These are phyloP conservation scores for Pomphorhynchus laevis DNA, from an alignment of 1,140 invertebrate species.

Conservation along the genomic window DNA sequence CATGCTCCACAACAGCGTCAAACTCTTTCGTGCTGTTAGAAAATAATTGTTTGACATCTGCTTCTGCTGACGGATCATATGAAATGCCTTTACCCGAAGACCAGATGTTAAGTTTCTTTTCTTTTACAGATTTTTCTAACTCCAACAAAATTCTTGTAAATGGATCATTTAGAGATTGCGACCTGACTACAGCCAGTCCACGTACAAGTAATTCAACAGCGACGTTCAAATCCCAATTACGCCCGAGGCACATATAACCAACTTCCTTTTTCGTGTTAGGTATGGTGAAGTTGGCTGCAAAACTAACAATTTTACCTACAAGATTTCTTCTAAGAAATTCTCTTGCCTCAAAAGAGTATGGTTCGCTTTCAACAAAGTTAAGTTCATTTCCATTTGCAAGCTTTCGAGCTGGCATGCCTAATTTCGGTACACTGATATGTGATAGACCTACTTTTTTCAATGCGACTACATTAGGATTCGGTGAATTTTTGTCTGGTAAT, in stretches of 20 bases:
- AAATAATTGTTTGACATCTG: background rate
- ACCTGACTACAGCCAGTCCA: constrained; percentile 31
- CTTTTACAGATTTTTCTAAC: too few relatives aligned
- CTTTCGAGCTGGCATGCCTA: too few relatives aligned
- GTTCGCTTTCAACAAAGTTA: constrained; percentile 22
- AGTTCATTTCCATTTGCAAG: too few relatives aligned
- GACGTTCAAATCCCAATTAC: constrained; percentile 40
- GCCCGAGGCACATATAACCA: constrained; percentile 45
- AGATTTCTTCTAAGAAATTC: constrained; percentile 64
- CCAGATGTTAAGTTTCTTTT: too few relatives aligned
- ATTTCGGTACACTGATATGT: too few relatives aligned
- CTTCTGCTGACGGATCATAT: too few relatives aligned
- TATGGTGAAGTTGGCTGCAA: constrained; percentile 26
- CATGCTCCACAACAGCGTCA: constrained; percentile 56
- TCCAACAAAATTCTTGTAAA: background rate
- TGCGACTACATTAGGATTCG: too few relatives aligned
- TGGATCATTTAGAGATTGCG: background rate
- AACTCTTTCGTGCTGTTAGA: background rate
- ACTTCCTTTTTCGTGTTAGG: constrained; percentile 37
- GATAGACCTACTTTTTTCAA: too few relatives aligned
- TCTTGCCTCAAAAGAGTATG: constrained; percentile 71
- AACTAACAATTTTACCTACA: constrained; percentile 49
- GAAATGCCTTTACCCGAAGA: too few relatives aligned
- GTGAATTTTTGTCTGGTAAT: too few relatives aligned
- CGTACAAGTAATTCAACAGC: constrained; percentile 36